Evolutionary conservation across 2,113 vertebrate genomes (phyloP), one percentile per base, ranked within the genome.

Genomic region (Microtus richardsoni): DNA sequence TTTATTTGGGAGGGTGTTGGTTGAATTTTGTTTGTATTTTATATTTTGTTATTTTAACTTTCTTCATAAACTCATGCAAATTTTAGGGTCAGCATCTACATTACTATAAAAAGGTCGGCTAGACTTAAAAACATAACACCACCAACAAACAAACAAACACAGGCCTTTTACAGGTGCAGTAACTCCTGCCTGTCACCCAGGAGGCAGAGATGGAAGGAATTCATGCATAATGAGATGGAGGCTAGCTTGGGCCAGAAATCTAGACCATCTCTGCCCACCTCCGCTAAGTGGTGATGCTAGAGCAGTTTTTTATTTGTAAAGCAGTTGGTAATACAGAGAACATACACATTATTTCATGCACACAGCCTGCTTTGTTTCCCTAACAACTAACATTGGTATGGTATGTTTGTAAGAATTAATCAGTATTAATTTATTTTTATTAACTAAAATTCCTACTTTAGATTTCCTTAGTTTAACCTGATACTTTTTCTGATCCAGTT

Each of bases 401-500:
- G 16, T 80, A 58, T 89, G 60, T 94, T 47, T 85, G 83, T 4
- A 47, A 85, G 41, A 80, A 70, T 77, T 52, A 84, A 89, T 21
- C 64, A 68, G 3, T 70, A 85, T n/a, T 89, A 70, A 89, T 77
- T 70, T 7, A n/a, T 58, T 58, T 60, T 91, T 82, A 52, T 71
- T 78, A 93, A 52, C 62, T 94, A 52, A 41, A 88, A 33, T 62
- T 71, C 16, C 13, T 80, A 36, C 9, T 83, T 88, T 75, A 39
- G 13, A 80, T 88, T 82, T 58, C 60, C 49, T 96, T 41, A 87
- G 39, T 93, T 91, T 95, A 87, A 58, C 36, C 49, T 60, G 58
- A 26, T 58, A 39, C 60, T 60, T 82, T n/a, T 86, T 70, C 66
- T 91, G 13, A 41, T 70, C 33, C 28, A 33, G 54, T 26, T 30